Conservation (phyloP, 2,113 vertebrate species). For the Dolichallabes microphthalmus region DNA sequence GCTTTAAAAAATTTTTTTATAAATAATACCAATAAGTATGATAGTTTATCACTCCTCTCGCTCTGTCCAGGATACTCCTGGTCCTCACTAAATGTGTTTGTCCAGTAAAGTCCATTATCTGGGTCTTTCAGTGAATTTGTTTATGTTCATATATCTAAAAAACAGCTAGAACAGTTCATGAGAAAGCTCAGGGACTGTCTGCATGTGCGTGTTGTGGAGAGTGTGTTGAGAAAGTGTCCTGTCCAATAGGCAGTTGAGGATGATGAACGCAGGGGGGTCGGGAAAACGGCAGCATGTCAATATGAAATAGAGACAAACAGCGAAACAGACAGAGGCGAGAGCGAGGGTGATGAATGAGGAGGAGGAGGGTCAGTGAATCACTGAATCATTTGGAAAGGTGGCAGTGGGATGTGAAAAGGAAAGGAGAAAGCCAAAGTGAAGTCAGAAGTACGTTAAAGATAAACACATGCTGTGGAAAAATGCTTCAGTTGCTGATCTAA, state of each 20-base stretch:
- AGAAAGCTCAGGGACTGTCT: neutral
- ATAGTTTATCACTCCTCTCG: neutral
- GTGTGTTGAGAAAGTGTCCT: constrained; percentile 2
- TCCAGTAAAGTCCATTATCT: neutral
- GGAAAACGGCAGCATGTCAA: constrained; percentile 57
- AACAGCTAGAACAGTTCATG: neutral
- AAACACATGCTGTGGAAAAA: neutral
- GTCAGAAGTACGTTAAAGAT: constrained; percentile 16
- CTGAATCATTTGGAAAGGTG: constrained; percentile 34
- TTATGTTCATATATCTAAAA: neutral
- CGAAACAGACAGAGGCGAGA: constrained; percentile 42
- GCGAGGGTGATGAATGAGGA: constrained; percentile 49
- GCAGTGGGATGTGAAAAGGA: neutral
- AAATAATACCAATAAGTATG: neutral
- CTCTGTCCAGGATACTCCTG: neutral
- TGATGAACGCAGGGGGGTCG: constrained; percentile 49
- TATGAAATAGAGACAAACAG: constrained; percentile 53
- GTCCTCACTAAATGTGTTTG: neutral
- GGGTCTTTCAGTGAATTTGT: neutral
- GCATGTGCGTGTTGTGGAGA: neutral
- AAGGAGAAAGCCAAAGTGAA: constrained; percentile 42
- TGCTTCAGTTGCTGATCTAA: neutral
- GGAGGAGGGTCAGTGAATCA: constrained; percentile 40
- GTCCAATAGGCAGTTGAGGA: constrained; percentile 40
- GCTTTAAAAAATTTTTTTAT: too few relatives aligned